A percentile compares a stretch with the other conserved stretches of the same genome.
Conservation (phyloP, 2,888 invertebrate genomes). For the Branchipolynoe longqiensis region DNA sequence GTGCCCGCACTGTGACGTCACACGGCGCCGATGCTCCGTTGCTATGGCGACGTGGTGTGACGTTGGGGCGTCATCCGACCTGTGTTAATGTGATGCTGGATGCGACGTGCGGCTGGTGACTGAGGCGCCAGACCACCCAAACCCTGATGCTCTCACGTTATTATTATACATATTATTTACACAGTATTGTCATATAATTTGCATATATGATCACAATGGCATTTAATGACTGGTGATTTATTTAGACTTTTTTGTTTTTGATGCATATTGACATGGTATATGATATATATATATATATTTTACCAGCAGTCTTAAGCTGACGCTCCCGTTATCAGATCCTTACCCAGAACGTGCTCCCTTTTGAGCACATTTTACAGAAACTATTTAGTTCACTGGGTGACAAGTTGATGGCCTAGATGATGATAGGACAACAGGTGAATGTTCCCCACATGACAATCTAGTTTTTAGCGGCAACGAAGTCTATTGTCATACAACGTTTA, state of each 20-base stretch:
- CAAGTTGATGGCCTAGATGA: conserved; percentile 28
- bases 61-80: not conserved
- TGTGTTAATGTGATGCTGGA: conserved; percentile 32
- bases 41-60: conserved; percentile 8
- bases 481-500: conserved; percentile 52
- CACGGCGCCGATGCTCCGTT: conserved; percentile 15
- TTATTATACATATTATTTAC: conserved; percentile 60
- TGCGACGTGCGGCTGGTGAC: conserved; percentile 10
- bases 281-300: conserved; percentile 62
- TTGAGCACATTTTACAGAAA: conserved; percentile 75
- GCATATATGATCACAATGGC: conserved; percentile 61
- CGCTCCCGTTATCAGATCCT: conserved; percentile 52
- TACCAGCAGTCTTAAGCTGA: conserved; percentile 59
- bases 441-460: conserved; percentile 62
- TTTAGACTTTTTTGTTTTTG: conserved; percentile 63
- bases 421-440: conserved; percentile 38
- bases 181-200: conserved; percentile 62
- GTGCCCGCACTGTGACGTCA: conserved; percentile 34
- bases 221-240: conserved; percentile 64
- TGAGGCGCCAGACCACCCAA: conserved; percentile 34
- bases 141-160: conserved; percentile 53
- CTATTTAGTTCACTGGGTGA: conserved; percentile 53
- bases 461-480: conserved; percentile 60
- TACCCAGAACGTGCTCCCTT: conserved; percentile 75
- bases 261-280: conserved; percentile 62